A percentile compares a stretch with the other conserved stretches of the same genome.
Conservation (phyloP, 2,797 vertebrate genomes). For the Limnodromus scolopaceus region DNA sequence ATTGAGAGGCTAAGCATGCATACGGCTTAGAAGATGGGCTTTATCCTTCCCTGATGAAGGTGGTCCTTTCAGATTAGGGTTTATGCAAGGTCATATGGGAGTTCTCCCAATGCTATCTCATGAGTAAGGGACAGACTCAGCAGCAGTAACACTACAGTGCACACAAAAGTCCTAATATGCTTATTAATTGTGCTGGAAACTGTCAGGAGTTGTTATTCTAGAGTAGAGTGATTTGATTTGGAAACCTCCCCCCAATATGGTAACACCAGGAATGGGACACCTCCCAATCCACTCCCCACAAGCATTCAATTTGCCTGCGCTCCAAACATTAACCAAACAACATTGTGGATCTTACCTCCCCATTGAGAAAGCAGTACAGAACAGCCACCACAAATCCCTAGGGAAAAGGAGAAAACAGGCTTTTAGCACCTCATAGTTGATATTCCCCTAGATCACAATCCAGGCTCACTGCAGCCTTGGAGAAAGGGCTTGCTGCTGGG, state of each 20-base stretch:
- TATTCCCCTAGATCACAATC: neutral
- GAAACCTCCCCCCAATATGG: accelerated
- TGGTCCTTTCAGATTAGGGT: neutral
- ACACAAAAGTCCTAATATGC: neutral
- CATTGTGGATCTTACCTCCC: constrained; percentile 76
- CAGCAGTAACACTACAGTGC: neutral
- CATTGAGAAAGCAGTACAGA: constrained; percentile 94
- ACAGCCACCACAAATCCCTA: constrained; percentile 96
- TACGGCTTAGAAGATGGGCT: neutral
- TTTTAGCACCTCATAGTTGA: neutral
- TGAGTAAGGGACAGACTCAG: neutral
- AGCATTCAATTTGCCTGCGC: neutral
- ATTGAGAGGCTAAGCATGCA: neutral
- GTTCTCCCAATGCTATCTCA: neutral
- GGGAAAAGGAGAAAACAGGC: neutral
- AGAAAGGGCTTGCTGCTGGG: neutral
- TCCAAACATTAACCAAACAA: neutral
- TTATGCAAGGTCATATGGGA: neutral
- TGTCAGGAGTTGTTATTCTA: neutral
- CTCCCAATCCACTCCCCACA: neutral
- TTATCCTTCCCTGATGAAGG: neutral
- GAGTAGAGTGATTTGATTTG: neutral
- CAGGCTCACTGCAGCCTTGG: neutral
- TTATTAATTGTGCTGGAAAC: neutral
- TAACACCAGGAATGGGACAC: neutral